Evolutionary conservation across 1,140 invertebrate species (phyloP).

Genomic region (Macrocentrus cingulum): DNA sequence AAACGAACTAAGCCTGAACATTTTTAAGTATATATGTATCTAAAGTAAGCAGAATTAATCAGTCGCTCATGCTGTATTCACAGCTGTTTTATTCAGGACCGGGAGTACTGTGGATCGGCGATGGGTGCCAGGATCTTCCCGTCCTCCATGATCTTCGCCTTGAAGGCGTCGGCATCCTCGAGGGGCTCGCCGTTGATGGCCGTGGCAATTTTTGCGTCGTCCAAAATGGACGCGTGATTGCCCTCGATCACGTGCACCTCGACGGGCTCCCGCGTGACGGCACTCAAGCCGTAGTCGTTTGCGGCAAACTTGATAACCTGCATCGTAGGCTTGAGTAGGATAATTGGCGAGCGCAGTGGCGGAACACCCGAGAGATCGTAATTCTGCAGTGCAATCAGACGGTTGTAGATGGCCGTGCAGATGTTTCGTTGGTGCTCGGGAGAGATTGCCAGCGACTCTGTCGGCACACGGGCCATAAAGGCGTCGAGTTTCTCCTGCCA

Average conservation of each 20-base stretch:
- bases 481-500: constrained; percentile 52
- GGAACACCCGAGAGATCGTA: constrained; percentile 51
- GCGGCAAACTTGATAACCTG: constrained; percentile 55
- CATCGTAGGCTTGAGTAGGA: constrained; percentile 66
- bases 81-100: no score
- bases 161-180: constrained; percentile 42
- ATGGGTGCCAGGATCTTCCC: constrained; percentile 3
- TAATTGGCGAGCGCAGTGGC: constrained; percentile 62
- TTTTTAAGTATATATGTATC: no score
- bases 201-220: constrained; percentile 64
- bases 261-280: constrained; percentile 42
- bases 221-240: constrained; percentile 71
- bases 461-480: constrained; percentile 32
- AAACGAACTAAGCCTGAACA: no score
- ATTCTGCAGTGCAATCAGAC: constrained; percentile 60
- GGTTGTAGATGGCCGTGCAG: constrained; percentile 58
- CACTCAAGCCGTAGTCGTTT: constrained; percentile 67
- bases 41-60: no score
- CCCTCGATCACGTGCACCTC: constrained; percentile 54
- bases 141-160: constrained; percentile 36
- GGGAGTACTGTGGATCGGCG: background rate
- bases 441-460: constrained; percentile 16
- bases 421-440: constrained; percentile 55
- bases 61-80: no score
- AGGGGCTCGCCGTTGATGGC: constrained; percentile 64